phyloP scores from a whole-genome alignment of 2,888 invertebrate species.

The Polia nebulosa region DNA sequence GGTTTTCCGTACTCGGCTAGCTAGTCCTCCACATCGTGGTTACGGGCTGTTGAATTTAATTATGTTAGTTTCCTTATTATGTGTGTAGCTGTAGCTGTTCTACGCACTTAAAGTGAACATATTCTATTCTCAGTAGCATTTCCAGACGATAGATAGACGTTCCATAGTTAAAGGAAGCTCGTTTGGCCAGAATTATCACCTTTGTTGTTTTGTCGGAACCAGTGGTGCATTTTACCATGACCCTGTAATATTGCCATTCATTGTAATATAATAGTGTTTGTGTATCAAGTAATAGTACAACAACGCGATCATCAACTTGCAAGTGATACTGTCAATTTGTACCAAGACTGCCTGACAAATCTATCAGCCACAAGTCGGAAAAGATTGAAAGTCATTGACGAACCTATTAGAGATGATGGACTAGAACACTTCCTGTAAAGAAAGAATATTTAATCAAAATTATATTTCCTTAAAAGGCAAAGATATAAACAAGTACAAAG shows the following conservation, averaged over 20 bases:
- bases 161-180: conserved; percentile 32
- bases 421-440: conserved; percentile 27
- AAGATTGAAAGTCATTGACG: conserved; percentile 16
- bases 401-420: conserved; percentile 42
- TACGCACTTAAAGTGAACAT: conserved; percentile 51
- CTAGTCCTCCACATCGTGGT: conserved; percentile 18
- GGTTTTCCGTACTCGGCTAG: conserved; percentile 40
- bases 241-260: conserved; percentile 10
- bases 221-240: conserved; percentile 11
- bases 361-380: conserved; percentile 58
- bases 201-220: conserved; percentile 13
- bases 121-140: conserved; percentile 71
- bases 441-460: neutral
- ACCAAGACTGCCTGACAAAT: conserved; percentile 59
- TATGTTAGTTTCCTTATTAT: conserved; percentile 55
- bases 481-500: conserved; percentile 13
- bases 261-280: conserved; percentile 1
- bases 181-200: conserved; percentile 27
- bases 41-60: conserved; percentile 36
- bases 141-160: conserved; percentile 71
- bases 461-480: conserved; percentile 10
- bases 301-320: conserved; percentile 48
- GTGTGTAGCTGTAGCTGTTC: conserved; percentile 34
- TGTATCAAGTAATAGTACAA: neutral
- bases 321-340: conserved; percentile 25